Conservation (phyloP, 2,113 vertebrate genomes). For the Circaetus cinerascens region DNA sequence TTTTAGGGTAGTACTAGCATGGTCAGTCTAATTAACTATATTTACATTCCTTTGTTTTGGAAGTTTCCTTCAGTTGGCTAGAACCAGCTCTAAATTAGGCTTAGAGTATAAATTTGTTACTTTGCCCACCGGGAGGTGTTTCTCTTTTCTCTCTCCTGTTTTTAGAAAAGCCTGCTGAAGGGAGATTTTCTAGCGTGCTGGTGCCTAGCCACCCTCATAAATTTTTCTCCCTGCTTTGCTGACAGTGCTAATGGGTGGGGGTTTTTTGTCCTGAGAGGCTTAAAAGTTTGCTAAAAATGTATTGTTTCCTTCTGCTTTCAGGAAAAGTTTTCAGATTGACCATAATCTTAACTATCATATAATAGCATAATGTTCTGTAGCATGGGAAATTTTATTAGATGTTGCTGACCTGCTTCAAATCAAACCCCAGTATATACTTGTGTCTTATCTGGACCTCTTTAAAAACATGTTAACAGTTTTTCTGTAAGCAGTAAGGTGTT, state of each 20-base stretch:
- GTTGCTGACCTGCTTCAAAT: not conserved
- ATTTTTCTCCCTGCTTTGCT: not conserved
- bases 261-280: not conserved
- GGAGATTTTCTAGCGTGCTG: not conserved
- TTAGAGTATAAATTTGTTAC: not conserved
- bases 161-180: not conserved
- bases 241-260: fast-evolving
- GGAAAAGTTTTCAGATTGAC: not conserved
- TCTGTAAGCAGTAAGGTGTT: not conserved
- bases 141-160: not conserved
- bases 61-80: not conserved
- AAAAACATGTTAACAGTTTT: not conserved
- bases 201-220: not conserved
- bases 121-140: not conserved
- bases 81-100: not conserved
- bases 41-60: not conserved
- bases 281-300: not conserved
- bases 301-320: not conserved
- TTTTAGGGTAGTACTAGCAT: not conserved
- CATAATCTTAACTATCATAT: not conserved
- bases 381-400: not conserved
- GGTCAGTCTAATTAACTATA: not conserved
- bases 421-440: not conserved
- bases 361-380: not conserved
- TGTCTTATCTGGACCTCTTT: not conserved